Evolutionary conservation across 2,113 vertebrate genomes (phyloP).

Genomic region (Chionodraco myersi): DNA sequence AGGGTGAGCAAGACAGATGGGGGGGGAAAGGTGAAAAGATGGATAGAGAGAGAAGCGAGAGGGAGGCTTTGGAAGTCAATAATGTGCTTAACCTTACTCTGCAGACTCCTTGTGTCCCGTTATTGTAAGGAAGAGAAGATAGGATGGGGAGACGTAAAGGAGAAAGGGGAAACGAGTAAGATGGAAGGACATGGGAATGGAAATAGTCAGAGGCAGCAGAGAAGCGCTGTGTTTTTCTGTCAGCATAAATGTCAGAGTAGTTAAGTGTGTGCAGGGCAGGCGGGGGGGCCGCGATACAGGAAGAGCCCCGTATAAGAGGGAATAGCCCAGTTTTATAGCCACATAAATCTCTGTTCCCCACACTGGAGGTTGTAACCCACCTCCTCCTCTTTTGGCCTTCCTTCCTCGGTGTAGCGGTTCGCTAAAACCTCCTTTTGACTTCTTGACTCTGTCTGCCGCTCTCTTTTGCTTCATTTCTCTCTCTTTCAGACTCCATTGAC

Average conservation of each 20-base stretch:
- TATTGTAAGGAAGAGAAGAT: constrained; percentile 43
- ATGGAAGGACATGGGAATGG: constrained; percentile 41
- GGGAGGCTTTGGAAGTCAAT: constrained; percentile 61
- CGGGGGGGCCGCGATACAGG: constrained; percentile 55
- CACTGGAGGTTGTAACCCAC: constrained; percentile 50
- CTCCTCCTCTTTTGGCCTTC: constrained; percentile 38
- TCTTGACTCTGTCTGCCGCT: constrained; percentile 19
- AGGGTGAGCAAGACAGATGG: constrained; percentile 50
- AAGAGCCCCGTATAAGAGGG: constrained; percentile 67
- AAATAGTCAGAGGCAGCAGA: constrained; percentile 36
- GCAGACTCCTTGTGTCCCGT: constrained; percentile 44
- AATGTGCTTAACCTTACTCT: constrained; percentile 66
- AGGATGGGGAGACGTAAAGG: neutral
- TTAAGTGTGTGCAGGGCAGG: constrained; percentile 50
- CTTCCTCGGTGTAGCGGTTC: neutral
- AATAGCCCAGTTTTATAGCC: constrained; percentile 74
- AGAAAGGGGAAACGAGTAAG: constrained; percentile 3
- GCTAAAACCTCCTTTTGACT: constrained; percentile 32
- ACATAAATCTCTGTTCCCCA: constrained; percentile 74
- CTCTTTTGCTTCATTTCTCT: constrained; percentile 42
- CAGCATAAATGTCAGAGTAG: constrained; percentile 68
- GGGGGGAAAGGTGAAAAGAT: constrained; percentile 34
- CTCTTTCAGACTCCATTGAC: constrained; percentile 37
- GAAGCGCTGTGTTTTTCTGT: constrained; percentile 52
- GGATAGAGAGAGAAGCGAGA: constrained; percentile 20